Evolutionary conservation across 1,140 invertebrate species (phyloP).

Genomic region (Cydia strobilella): DNA sequence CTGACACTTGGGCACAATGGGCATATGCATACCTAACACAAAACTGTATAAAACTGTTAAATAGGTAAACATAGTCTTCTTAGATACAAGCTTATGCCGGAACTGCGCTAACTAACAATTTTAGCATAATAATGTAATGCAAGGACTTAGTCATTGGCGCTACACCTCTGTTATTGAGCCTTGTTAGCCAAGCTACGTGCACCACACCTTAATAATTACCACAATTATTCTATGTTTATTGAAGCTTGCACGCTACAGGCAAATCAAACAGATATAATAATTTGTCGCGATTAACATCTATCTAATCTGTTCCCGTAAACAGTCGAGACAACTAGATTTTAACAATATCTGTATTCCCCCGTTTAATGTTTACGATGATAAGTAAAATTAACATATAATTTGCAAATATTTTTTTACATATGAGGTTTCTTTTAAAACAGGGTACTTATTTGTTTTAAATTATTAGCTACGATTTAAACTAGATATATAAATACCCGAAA

Average conservation of each 20-base stretch:
- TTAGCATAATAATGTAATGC: conserved; percentile 23
- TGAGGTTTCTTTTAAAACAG: too few relatives aligned
- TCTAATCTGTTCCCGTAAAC: background rate
- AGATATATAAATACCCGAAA: too few relatives aligned
- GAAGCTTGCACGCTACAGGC: background rate
- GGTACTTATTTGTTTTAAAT: too few relatives aligned
- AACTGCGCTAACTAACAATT: conserved; percentile 22
- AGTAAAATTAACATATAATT: too few relatives aligned
- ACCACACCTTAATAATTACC: background rate
- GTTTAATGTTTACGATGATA: too few relatives aligned
- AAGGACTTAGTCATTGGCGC: conserved; percentile 27
- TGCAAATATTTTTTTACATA: too few relatives aligned
- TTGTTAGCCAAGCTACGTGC: conserved; percentile 10
- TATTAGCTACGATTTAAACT: too few relatives aligned
- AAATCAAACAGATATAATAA: background rate
- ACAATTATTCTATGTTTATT: background rate
- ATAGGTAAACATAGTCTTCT: background rate
- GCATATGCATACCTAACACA: background rate
- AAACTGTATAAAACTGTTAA: background rate
- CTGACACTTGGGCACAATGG: too few relatives aligned
- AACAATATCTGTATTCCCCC: background rate
- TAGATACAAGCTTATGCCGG: background rate
- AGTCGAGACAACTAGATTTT: background rate
- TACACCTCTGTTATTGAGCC: conserved; percentile 17
- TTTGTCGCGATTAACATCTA: background rate